Conservation (phyloP, 2,113 vertebrate genomes). For the Haemorhous mexicanus region DNA sequence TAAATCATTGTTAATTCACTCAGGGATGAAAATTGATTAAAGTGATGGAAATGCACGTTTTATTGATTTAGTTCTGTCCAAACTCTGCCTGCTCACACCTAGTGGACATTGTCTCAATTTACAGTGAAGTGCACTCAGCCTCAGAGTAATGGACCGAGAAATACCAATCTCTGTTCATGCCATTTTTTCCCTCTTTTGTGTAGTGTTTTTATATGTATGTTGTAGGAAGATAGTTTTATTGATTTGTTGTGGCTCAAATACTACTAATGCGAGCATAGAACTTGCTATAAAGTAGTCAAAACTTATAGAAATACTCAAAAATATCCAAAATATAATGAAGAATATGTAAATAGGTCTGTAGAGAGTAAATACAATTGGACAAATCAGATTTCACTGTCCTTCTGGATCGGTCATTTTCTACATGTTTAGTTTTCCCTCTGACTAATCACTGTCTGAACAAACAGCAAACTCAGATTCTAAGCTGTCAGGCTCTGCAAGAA, state of each 20-base stretch:
- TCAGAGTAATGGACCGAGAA: not conserved
- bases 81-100: not conserved
- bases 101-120: constrained; percentile 10
- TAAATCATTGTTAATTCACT: constrained; percentile 37
- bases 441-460: not conserved
- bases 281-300: not conserved
- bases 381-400: not conserved
- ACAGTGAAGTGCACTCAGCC: not conserved
- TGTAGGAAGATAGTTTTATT: not conserved
- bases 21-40: constrained; percentile 45
- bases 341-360: not conserved
- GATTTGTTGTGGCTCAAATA: not conserved
- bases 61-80: constrained; percentile 40
- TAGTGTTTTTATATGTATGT: not conserved
- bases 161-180: not conserved
- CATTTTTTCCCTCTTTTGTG: not conserved
- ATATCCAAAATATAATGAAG: not conserved
- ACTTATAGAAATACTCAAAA: not conserved
- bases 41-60: not conserved
- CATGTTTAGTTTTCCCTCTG: not conserved
- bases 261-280: not conserved
- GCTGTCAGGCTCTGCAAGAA: not conserved
- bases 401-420: not conserved
- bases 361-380: not conserved
- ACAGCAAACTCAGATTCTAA: not conserved